A percentile compares a stretch with the other conserved stretches of the same genome.
Evolutionary conservation across 2,113 vertebrate species (phyloP).

Genomic region (Turnix velox): DNA sequence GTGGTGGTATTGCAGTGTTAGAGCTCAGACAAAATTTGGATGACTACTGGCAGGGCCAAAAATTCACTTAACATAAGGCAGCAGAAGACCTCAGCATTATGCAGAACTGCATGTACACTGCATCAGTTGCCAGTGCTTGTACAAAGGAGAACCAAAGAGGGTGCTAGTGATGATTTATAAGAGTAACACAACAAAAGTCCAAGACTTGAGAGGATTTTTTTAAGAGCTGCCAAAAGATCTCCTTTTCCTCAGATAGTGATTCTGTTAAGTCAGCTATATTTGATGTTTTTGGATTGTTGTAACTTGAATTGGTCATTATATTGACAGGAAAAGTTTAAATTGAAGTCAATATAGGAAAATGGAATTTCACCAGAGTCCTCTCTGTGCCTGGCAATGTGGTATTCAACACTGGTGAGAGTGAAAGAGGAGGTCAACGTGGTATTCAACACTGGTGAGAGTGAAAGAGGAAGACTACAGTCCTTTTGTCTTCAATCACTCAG

Average conservation of each 20-base stretch:
- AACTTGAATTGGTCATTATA: background rate
- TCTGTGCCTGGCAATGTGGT: background rate
- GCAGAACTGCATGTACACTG: background rate
- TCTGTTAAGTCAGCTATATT: background rate
- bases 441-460: rapidly evolving
- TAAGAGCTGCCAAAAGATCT: background rate
- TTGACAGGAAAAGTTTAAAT: background rate
- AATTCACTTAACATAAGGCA: background rate
- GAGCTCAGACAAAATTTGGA: background rate
- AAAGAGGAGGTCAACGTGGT: too few relatives aligned
- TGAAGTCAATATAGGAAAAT: background rate
- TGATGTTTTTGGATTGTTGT: background rate
- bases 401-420: background rate
- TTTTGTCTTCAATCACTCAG: background rate
- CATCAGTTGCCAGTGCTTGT: background rate
- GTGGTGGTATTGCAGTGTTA: background rate
- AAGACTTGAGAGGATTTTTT: background rate
- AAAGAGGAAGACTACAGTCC: background rate
- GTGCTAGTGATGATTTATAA: background rate
- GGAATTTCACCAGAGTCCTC: background rate
- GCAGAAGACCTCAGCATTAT: background rate
- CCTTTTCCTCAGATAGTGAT: background rate
- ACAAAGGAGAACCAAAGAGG: background rate
- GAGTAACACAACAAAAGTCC: background rate
- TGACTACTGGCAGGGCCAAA: background rate